Conservation (phyloP, 2,797 vertebrate genomes). For the Gymnothorax javanicus region DNA sequence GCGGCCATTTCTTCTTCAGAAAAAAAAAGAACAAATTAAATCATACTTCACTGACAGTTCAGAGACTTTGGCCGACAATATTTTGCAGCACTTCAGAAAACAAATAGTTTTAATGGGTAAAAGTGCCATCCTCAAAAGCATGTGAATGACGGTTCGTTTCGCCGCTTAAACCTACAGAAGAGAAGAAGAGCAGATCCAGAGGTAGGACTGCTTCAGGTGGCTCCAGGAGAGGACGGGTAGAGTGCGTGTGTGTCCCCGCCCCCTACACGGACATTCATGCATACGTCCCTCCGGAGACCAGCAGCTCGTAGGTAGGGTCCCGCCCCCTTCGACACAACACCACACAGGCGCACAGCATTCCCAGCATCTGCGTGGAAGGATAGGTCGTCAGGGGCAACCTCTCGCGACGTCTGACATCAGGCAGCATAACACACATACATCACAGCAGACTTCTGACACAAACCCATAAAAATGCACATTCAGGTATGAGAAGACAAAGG, state of each 20-base stretch:
- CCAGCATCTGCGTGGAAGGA: slow-evolving; percentile 79
- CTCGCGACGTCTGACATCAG: not conserved
- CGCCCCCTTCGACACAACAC: slow-evolving; percentile 87
- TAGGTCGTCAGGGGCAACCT: not conserved
- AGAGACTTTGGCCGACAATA: slow-evolving; percentile 48
- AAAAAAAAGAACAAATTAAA: slow-evolving; percentile 25
- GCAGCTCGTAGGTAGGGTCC: slow-evolving; percentile 89
- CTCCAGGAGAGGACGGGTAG: slow-evolving; percentile 70
- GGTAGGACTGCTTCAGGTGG: slow-evolving; percentile 70
- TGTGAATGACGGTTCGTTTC: slow-evolving; percentile 67
- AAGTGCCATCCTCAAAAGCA: slow-evolving; percentile 52
- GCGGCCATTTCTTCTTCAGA: slow-evolving; percentile 26
- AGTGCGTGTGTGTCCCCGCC: slow-evolving; percentile 58
- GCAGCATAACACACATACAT: too few relatives aligned
- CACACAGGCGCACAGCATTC: slow-evolving; percentile 90
- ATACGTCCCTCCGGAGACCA: slow-evolving; percentile 85
- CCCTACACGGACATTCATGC: slow-evolving; percentile 74
- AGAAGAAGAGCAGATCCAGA: slow-evolving; percentile 56
- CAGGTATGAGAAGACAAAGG: too few relatives aligned
- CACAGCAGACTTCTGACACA: not conserved
- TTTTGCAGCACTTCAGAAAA: slow-evolving; percentile 41
- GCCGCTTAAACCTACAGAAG: slow-evolving; percentile 67
- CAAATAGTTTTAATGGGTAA: slow-evolving; percentile 47
- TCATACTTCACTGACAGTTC: slow-evolving; percentile 36
- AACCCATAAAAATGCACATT: too few relatives aligned